These are phyloP conservation scores for Ichneumoninae sp. DNA, from an alignment of 2,888 invertebrate species.

Conservation along the genomic window DNA sequence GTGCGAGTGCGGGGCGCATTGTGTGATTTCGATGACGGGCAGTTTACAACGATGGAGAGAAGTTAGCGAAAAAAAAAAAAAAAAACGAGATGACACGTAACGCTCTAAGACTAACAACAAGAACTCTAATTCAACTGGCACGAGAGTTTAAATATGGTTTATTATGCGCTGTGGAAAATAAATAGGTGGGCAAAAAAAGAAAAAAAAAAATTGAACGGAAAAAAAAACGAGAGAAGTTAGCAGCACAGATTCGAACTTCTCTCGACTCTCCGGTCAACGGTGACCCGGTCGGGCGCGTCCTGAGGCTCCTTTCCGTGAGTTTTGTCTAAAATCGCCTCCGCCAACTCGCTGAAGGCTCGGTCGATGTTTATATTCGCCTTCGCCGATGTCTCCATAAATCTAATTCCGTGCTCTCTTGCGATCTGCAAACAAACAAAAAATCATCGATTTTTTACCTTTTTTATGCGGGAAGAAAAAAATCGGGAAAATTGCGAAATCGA, in stretches of 20 bases:
- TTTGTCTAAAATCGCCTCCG: slow-evolving; percentile 97
- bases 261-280: slow-evolving; percentile 90
- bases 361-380: slow-evolving; percentile 99
- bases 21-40: neutral
- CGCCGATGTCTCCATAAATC: slow-evolving; percentile 99
- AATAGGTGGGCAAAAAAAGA: slow-evolving; percentile 52
- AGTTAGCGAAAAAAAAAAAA: slow-evolving; percentile 9
- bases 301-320: slow-evolving; percentile 92
- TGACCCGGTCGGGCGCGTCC: slow-evolving; percentile 89
- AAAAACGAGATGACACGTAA: slow-evolving; percentile 66
- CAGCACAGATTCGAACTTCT: slow-evolving; percentile 88
- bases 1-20: no score
- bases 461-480: neutral
- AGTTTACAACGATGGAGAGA: neutral
- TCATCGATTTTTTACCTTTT: slow-evolving; percentile 26
- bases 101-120: slow-evolving; percentile 77
- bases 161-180: slow-evolving; percentile 66
- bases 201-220: no score
- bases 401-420: slow-evolving; percentile 96
- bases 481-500: no score
- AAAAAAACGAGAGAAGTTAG: slow-evolving; percentile 77
- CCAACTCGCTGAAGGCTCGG: slow-evolving; percentile 96
- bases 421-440: slow-evolving; percentile 87
- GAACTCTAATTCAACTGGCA: slow-evolving; percentile 77
- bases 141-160: slow-evolving; percentile 74